Conservation (phyloP, 2,888 invertebrate species). For the Aradus depressus region DNA sequence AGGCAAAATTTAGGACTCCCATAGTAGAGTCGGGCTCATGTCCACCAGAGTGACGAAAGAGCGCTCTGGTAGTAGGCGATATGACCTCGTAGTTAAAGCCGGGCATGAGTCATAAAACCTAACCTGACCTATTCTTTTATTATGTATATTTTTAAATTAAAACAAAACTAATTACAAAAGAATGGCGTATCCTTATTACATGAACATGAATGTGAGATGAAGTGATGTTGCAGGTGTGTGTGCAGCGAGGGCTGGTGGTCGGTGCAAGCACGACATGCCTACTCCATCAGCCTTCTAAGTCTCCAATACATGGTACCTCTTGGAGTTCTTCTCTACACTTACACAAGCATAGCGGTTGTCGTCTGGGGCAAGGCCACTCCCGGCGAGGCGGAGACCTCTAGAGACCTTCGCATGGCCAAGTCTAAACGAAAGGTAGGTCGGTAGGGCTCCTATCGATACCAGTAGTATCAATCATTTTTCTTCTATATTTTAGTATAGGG, state of each 20-base stretch:
- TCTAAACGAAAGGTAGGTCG: constrained; percentile 73
- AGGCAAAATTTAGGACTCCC: too few relatives aligned
- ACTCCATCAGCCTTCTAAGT: constrained; percentile 63
- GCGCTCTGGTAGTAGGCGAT: too few relatives aligned
- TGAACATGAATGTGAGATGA: too few relatives aligned
- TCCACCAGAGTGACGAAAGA: too few relatives aligned
- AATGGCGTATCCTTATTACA: neutral
- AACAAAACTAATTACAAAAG: neutral
- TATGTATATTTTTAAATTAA: neutral
- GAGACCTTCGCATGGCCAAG: constrained; percentile 71
- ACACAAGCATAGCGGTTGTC: constrained; percentile 70
- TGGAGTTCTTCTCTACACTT: constrained; percentile 68
- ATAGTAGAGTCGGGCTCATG: too few relatives aligned
- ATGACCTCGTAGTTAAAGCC: too few relatives aligned
- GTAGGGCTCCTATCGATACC: too few relatives aligned
- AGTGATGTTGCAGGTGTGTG: constrained; percentile 54
- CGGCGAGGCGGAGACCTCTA: constrained; percentile 71
- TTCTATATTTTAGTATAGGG: too few relatives aligned
- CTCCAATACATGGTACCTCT: constrained; percentile 78
- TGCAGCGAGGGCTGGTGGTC: constrained; percentile 62
- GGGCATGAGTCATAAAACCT: too few relatives aligned
- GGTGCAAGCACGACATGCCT: constrained; percentile 53
- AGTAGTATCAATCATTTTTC: too few relatives aligned
- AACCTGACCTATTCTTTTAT: too few relatives aligned
- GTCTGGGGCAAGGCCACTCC: constrained; percentile 82